Conservation (phyloP, 2,113 vertebrate genomes). For the Rhizomys pruinosus region DNA sequence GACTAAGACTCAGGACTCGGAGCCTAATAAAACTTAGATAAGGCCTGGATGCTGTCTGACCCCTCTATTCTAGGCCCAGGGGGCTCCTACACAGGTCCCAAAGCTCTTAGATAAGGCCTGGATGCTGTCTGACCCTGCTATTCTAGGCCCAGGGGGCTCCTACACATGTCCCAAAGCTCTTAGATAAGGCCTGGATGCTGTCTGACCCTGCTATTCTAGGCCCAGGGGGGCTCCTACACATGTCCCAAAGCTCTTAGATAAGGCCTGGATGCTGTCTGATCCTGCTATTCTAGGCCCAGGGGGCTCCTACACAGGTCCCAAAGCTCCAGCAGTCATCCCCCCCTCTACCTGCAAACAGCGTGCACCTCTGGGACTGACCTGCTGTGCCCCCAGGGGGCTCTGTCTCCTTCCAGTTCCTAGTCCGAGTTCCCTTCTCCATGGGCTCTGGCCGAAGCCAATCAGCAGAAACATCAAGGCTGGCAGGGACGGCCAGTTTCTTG, state of each 20-base stretch:
- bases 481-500: constrained; percentile 58
- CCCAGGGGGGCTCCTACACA: rapidly evolving
- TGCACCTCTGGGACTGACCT: constrained; percentile 12
- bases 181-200: rapidly evolving
- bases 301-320: neutral
- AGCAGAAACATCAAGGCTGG: constrained; percentile 41
- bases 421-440: neutral
- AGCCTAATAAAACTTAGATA: rapidly evolving
- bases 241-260: rapidly evolving
- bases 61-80: rapidly evolving
- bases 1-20: neutral
- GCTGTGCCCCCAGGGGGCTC: neutral
- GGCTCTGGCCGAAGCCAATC: constrained; percentile 27
- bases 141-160: neutral
- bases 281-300: rapidly evolving
- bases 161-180: neutral
- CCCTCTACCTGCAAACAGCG: neutral
- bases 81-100: neutral
- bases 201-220: neutral
- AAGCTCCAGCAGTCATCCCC: neutral
- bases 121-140: neutral
- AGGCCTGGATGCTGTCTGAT: neutral
- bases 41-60: neutral
- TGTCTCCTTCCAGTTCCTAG: neutral
- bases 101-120: rapidly evolving